Conservation (phyloP, 2,888 invertebrate genomes). For the Bellardia pandia region DNA sequence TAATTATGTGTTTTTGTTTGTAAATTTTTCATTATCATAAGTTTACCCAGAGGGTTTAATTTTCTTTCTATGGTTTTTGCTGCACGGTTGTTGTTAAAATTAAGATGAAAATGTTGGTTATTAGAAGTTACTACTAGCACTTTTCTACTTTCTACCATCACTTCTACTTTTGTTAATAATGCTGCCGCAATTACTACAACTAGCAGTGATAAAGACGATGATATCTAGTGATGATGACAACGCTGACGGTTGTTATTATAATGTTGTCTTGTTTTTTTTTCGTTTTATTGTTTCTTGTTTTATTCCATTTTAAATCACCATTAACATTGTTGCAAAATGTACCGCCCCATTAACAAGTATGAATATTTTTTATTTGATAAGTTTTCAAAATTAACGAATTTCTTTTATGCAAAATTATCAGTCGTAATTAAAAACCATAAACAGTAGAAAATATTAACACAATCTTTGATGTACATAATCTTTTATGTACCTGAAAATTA, state of each 20-base stretch:
- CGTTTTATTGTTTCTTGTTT: background rate
- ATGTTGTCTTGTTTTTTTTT: background rate
- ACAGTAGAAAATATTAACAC: too few relatives aligned
- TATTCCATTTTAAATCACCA: background rate
- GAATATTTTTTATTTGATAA: conserved; percentile 42
- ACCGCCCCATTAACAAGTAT: conserved; percentile 20
- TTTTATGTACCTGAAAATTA: too few relatives aligned
- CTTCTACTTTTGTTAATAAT: background rate
- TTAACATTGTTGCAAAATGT: conserved; percentile 34
- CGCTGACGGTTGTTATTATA: background rate
- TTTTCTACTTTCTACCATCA: conserved; percentile 23
- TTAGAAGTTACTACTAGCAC: conserved; percentile 44
- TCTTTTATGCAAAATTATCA: conserved; percentile 36
- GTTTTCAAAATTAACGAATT: conserved; percentile 31
- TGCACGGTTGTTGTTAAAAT: conserved; percentile 38
- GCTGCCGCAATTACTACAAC: background rate
- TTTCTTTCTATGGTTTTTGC: background rate
- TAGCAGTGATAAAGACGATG: background rate
- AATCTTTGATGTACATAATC: too few relatives aligned
- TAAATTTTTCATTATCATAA: conserved; percentile 52
- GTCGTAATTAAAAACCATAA: background rate
- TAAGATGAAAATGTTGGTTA: conserved; percentile 62
- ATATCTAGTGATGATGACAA: conserved; percentile 12
- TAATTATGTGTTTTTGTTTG: conserved; percentile 17
- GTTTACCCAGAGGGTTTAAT: conserved; percentile 41